These are phyloP conservation scores for Oscheius sp. DNA, from an alignment of 2,888 invertebrate genomes.

Conservation along the genomic window DNA sequence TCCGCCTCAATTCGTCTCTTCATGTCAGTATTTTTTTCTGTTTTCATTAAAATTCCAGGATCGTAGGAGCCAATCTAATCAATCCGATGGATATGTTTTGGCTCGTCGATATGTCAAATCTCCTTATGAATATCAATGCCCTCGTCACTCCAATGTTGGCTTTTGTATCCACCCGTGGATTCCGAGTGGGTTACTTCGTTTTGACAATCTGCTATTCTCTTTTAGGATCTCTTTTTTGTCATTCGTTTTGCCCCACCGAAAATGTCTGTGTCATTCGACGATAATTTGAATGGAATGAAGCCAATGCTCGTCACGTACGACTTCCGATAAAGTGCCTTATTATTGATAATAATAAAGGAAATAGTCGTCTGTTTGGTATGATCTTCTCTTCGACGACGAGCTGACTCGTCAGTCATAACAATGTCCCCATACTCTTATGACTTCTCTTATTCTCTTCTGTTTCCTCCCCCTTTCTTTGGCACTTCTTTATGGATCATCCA, in stretches of 20 bases:
- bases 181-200: conserved; percentile 31
- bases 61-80: conserved; percentile 11
- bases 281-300: neutral
- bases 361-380: neutral
- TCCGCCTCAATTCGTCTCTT: conserved; percentile 53
- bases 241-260: conserved; percentile 41
- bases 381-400: neutral
- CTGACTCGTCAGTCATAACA: conserved; percentile 8
- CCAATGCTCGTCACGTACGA: conserved; percentile 19
- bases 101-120: conserved; percentile 58
- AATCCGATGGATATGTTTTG: conserved; percentile 30
- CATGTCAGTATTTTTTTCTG: conserved; percentile 35
- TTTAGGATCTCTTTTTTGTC: conserved; percentile 57
- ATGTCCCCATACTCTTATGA: neutral
- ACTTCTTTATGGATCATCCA: neutral
- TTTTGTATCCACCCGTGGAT: conserved; percentile 59
- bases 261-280: conserved; percentile 14
- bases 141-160: conserved; percentile 54
- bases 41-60: conserved; percentile 32
- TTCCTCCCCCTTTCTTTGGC: neutral
- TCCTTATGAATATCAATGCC: conserved; percentile 59
- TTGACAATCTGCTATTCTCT: neutral
- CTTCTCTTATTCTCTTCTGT: neutral
- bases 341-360: neutral
- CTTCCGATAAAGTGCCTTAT: neutral